phyloP scores from a whole-genome alignment of 2,113 vertebrate genomes.

The Rhinolophus sinicus region DNA sequence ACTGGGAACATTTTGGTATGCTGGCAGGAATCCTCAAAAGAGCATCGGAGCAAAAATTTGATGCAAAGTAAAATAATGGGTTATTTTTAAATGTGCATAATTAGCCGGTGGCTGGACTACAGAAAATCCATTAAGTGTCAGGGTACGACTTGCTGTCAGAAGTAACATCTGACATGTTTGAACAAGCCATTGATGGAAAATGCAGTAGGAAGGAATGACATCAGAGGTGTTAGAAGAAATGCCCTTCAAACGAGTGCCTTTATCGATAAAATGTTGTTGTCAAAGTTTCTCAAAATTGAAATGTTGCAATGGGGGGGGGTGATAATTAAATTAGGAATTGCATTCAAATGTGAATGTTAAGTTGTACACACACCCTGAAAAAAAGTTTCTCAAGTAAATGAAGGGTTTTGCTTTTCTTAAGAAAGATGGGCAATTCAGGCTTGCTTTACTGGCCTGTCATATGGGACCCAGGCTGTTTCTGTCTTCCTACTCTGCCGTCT shows the following conservation, averaged over 20 bases:
- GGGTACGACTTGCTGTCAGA: conserved; percentile 2
- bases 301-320: neutral
- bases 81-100: conserved; percentile 58
- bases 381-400: neutral
- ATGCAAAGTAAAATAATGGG: neutral
- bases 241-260: neutral
- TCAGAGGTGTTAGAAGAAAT: neutral
- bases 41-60: neutral
- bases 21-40: conserved; percentile 38
- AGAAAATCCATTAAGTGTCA: neutral
- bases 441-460: neutral
- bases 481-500: neutral
- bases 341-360: neutral
- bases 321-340: neutral
- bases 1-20: neutral
- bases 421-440: neutral
- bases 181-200: neutral
- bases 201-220: neutral
- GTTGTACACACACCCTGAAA: neutral
- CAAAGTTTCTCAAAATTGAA: neutral
- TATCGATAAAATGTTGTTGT: neutral
- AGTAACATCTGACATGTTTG: neutral
- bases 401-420: neutral
- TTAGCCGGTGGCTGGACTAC: neutral
- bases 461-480: neutral